Evolutionary conservation across 1,140 invertebrate genomes (phyloP).

Genomic region (Eriocheir sinensis): DNA sequence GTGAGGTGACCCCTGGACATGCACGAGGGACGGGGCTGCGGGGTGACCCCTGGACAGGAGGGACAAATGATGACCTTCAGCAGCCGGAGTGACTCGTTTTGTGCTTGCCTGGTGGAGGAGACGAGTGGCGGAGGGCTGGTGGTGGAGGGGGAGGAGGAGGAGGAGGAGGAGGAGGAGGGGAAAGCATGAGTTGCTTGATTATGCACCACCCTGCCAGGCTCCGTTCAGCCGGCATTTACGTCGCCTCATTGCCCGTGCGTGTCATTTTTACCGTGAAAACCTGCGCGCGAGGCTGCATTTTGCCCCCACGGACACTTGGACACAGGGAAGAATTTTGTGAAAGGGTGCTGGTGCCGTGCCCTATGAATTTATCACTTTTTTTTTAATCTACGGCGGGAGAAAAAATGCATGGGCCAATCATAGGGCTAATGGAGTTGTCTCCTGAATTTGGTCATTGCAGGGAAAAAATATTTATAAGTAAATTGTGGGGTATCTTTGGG

Average conservation of each 20-base stretch:
- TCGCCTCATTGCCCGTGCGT: neutral
- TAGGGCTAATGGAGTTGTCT: neutral
- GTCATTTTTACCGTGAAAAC: neutral
- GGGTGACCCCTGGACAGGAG: neutral
- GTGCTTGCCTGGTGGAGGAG: neutral
- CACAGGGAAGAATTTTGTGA: no score
- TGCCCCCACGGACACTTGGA: neutral
- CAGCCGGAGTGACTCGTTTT: no score
- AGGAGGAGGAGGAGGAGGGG: neutral
- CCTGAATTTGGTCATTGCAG: neutral
- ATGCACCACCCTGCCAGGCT: neutral
- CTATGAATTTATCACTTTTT: neutral
- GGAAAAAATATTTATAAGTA: neutral
- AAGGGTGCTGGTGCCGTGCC: neutral
- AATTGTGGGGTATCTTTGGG: no score
- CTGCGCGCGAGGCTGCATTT: neutral
- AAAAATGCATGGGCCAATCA: neutral
- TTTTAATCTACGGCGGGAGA: neutral
- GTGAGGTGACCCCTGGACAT: neutral
- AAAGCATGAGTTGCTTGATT: conserved; percentile 24
- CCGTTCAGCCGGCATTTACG: neutral
- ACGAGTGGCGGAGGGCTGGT: neutral
- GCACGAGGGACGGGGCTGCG: neutral
- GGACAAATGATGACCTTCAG: neutral
- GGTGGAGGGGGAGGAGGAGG: neutral